These are phyloP conservation scores for Dioctria rufipes DNA, from an alignment of 2,888 invertebrate species.

Conservation along the genomic window DNA sequence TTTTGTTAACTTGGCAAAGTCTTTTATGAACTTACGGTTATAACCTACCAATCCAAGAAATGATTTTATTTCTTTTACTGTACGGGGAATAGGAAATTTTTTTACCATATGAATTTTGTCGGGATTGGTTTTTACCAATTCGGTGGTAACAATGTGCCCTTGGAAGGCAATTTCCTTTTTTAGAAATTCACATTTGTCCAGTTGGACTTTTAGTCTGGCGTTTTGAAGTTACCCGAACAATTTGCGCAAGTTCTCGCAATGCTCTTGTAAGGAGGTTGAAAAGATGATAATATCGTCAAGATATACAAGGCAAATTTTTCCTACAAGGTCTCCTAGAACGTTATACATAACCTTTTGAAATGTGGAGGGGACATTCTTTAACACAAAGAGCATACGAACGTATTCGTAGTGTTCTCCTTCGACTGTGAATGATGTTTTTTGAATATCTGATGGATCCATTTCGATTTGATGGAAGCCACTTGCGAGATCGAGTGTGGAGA, in stretches of 20 bases:
- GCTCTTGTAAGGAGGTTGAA: conserved; percentile 60
- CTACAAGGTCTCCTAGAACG: too few relatives aligned
- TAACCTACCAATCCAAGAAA: conserved; percentile 61
- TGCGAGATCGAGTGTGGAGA: conserved; percentile 63
- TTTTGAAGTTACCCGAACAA: conserved; percentile 54
- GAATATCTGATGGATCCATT: conserved; percentile 56
- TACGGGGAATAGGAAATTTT: conserved; percentile 62
- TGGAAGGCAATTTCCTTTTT: conserved; percentile 63
- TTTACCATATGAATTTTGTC: conserved; percentile 63
- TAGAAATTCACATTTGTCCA: conserved; percentile 63
- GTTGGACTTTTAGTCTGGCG: conserved; percentile 61
- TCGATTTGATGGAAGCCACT: conserved; percentile 64
- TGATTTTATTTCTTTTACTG: conserved; percentile 62
- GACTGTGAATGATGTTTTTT: conserved; percentile 55
- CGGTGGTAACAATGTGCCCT: conserved; percentile 65
- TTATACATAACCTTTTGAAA: conserved; percentile 53
- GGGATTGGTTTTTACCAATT: conserved; percentile 65
- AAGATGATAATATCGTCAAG: conserved; percentile 63
- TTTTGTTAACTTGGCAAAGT: conserved; percentile 58
- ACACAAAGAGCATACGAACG: conserved; percentile 28
- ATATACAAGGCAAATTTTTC: conserved; percentile 63
- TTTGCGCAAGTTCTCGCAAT: conserved; percentile 60
- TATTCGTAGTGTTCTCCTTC: conserved; percentile 54
- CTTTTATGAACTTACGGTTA: conserved; percentile 59
- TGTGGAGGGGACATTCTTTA: conserved; percentile 28